These are phyloP conservation scores for Mylabris sibirica DNA, from an alignment of 2,888 invertebrate genomes.

Conservation along the genomic window DNA sequence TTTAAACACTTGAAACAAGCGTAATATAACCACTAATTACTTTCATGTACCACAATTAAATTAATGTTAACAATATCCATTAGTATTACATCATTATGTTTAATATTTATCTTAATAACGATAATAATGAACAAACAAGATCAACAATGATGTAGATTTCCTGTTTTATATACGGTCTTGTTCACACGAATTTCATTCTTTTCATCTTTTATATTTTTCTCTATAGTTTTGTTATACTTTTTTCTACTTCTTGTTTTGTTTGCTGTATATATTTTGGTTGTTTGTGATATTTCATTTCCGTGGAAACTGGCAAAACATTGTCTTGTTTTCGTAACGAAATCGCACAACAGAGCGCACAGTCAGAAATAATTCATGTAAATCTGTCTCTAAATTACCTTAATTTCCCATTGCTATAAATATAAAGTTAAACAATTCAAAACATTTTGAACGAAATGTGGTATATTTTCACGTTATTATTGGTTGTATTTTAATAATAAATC, in stretches of 20 bases:
- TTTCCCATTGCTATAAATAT: slow-evolving; percentile 29
- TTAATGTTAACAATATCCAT: not conserved
- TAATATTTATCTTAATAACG: not conserved
- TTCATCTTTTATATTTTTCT: not conserved
- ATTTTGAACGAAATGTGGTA: not conserved
- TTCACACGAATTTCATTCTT: not conserved
- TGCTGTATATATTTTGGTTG: slow-evolving; percentile 8
- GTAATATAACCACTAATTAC: slow-evolving; percentile 1
- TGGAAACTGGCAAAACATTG: slow-evolving; percentile 25
- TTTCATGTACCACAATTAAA: not conserved
- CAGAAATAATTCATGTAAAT: slow-evolving; percentile 30
- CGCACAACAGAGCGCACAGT: not conserved
- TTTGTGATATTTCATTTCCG: slow-evolving; percentile 25
- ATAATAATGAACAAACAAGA: not conserved
- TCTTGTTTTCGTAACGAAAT: slow-evolving; percentile 19
- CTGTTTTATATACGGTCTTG: not conserved
- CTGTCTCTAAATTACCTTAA: slow-evolving; percentile 23
- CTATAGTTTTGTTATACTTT: not conserved
- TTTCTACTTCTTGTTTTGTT: slow-evolving; percentile 6
- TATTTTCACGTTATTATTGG: not conserved
- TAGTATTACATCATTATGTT: not conserved
- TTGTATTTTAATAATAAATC: not conserved
- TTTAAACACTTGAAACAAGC: slow-evolving; percentile 3
- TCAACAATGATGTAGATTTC: no score
- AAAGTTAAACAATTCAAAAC: slow-evolving; percentile 19